phyloP scores from a whole-genome alignment of 2,797 vertebrate genomes.

The Mionectes olivaceus region DNA sequence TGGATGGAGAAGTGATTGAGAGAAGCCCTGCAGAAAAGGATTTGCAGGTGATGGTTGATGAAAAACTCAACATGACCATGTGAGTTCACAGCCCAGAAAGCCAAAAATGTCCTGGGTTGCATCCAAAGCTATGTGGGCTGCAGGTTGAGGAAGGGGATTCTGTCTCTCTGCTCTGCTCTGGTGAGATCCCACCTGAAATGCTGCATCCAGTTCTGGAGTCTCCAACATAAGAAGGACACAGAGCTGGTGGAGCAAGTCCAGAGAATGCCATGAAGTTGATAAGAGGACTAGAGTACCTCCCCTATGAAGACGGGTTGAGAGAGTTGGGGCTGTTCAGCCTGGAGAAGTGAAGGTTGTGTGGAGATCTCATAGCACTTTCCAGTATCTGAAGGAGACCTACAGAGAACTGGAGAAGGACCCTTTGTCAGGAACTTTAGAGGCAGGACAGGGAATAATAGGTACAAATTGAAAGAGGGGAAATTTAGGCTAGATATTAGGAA shows the following conservation, averaged over 20 bases:
- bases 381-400: neutral
- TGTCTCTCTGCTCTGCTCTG: neutral
- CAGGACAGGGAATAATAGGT: neutral
- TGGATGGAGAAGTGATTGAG: neutral
- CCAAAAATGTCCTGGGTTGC: neutral
- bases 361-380: neutral
- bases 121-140: neutral
- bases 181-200: neutral
- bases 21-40: neutral
- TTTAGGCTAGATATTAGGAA: neutral
- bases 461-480: neutral
- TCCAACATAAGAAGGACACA: neutral
- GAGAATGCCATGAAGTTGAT: neutral
- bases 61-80: neutral
- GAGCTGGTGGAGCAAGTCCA: neutral
- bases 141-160: neutral
- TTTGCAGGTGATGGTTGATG: neutral
- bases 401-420: neutral
- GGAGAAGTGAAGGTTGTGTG: neutral
- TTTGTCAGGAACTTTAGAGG: neutral
- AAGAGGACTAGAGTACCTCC: neutral
- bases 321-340: neutral
- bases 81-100: rapidly evolving
- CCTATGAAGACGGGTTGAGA: neutral
- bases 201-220: neutral